phyloP scores from a whole-genome alignment of 2,113 vertebrate species.

The Pseudonaja textilis region DNA sequence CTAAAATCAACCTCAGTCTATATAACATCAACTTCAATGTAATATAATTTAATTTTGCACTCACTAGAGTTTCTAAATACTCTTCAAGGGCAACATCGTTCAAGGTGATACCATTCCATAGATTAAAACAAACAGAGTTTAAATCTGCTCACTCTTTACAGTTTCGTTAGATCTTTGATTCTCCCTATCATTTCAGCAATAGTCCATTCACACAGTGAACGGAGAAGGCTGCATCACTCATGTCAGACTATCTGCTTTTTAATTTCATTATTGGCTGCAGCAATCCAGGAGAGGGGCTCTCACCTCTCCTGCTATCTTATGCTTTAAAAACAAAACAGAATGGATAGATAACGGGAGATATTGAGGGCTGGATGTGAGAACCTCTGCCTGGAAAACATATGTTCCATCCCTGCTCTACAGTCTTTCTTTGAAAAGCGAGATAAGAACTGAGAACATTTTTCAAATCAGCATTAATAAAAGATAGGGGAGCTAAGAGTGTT shows the following conservation, averaged over 20 bases:
- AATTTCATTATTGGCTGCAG: background rate
- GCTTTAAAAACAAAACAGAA: background rate
- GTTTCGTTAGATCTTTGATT: background rate
- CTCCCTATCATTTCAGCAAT: background rate
- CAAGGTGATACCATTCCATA: background rate
- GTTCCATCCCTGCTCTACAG: background rate
- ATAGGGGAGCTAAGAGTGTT: background rate
- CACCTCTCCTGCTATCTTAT: background rate
- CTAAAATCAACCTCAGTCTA: background rate
- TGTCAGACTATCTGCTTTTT: background rate
- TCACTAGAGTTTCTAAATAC: background rate
- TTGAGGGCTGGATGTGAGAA: background rate
- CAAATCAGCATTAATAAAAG: background rate
- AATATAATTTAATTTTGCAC: background rate
- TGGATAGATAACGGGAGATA: background rate
- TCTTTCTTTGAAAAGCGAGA: background rate
- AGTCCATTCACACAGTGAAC: background rate
- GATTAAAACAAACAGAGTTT: background rate
- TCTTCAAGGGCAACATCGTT: background rate
- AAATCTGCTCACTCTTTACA: background rate
- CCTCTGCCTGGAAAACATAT: background rate
- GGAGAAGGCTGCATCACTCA: background rate
- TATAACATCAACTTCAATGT: background rate
- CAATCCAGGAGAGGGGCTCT: background rate
- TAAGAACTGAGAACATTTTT: background rate